Percentiles rank a stretch among this genome's conserved stretches.
phyloP scores from a whole-genome alignment of 2,113 vertebrate species.

The Mesembrinibis cayennensis region DNA sequence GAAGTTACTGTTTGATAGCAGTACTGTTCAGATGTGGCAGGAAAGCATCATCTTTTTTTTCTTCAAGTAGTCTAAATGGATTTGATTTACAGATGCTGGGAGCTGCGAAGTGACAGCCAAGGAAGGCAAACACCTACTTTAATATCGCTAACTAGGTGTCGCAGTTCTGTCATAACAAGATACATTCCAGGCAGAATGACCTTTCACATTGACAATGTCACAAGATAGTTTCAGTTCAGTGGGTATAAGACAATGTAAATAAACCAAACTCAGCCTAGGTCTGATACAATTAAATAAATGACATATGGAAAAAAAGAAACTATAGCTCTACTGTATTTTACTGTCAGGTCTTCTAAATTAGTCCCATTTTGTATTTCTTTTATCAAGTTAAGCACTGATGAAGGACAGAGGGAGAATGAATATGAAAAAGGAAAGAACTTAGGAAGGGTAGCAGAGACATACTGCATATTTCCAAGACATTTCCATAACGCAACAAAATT shows the following conservation, averaged over 20 bases:
- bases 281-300: not conserved
- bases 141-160: not conserved
- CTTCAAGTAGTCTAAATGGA: not conserved
- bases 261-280: not conserved
- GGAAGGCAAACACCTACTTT: not conserved
- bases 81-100: not conserved
- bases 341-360: not conserved
- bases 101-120: not conserved
- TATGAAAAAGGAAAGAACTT: not conserved
- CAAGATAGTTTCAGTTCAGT: not conserved
- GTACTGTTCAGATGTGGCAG: not conserved
- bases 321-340: not conserved
- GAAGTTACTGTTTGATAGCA: not conserved
- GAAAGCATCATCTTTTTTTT: not conserved
- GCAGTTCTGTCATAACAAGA: not conserved
- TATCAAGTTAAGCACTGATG: not conserved
- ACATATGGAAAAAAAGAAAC: not conserved
- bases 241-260: not conserved
- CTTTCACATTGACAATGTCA: not conserved
- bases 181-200: not conserved
- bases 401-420: not conserved
- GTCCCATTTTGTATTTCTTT: not conserved
- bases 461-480: not conserved
- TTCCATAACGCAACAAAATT: not conserved
- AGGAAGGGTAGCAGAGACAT: not conserved